A percentile compares a stretch with the other conserved stretches of the same genome.
Evolutionary conservation across 2,797 vertebrate species (phyloP).

Genomic region (Paedocypris micromegethes): DNA sequence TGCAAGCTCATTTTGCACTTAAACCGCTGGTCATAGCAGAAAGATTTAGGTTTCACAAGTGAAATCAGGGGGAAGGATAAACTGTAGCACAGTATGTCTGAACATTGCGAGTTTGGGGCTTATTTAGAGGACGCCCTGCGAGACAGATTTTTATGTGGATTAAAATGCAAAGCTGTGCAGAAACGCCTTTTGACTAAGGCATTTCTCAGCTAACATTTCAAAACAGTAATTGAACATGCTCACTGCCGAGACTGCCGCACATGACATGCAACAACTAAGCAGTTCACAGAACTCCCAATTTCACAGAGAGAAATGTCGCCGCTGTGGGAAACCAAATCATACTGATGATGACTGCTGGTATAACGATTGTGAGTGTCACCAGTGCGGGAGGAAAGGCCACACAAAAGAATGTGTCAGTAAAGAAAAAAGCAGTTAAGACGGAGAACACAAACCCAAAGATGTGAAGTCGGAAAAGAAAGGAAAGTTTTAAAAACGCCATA

Average conservation of each 20-base stretch:
- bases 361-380: too few relatives aligned
- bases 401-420: not conserved
- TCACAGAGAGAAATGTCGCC: constrained; percentile 1
- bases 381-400: constrained; percentile 10
- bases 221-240: constrained; percentile 5
- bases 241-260: not conserved
- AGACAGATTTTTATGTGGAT: constrained; percentile 7
- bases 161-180: not conserved
- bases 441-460: not conserved
- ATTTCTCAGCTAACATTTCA: constrained; percentile 17
- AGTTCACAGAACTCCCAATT: not conserved
- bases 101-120: constrained; percentile 2
- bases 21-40: constrained; percentile 5
- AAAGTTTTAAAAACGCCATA: too few relatives aligned
- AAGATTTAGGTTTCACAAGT: constrained; percentile 30
- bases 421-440: not conserved
- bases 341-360: constrained; percentile 10
- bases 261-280: constrained; percentile 6
- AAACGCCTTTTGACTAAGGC: constrained; percentile 8
- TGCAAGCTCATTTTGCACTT: not conserved
- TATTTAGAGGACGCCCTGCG: not conserved
- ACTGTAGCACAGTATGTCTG: constrained; percentile 3
- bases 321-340: constrained; percentile 9
- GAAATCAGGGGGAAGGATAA: constrained; percentile 16
- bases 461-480: constrained; percentile 3